These are phyloP conservation scores for Capitella teleta DNA, from an alignment of 1,140 invertebrate species.

Conservation along the genomic window DNA sequence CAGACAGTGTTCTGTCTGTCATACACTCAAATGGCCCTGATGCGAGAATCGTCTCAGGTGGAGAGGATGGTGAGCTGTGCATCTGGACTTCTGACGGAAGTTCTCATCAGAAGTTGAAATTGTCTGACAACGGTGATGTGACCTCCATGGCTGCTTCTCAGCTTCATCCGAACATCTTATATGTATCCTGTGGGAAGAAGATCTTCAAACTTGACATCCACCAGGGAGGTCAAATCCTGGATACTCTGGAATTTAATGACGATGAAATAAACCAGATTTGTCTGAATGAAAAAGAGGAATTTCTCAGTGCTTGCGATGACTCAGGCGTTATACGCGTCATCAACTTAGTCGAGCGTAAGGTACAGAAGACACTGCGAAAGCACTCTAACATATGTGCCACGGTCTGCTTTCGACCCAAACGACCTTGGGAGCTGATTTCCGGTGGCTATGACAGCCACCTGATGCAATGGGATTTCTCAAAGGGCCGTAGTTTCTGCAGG, in stretches of 20 bases:
- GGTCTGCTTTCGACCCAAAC: not conserved
- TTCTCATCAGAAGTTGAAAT: not conserved
- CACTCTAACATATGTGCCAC: constrained; percentile 4
- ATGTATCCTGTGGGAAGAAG: not conserved
- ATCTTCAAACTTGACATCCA: constrained; percentile 1
- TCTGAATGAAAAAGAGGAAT: constrained; percentile 3
- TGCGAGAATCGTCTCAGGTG: constrained; percentile 3
- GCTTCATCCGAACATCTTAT: not conserved
- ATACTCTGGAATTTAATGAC: constrained; percentile 1
- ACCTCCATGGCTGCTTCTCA: not conserved
- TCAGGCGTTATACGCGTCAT: not conserved
- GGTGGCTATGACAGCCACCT: constrained; percentile 1
- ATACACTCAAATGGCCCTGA: not conserved
- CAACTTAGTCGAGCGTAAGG: not conserved
- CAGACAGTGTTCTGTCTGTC: not conserved
- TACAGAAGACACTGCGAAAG: not conserved
- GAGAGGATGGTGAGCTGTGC: constrained; percentile 4
- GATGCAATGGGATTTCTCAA: constrained; percentile 5
- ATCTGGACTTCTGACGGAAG: constrained; percentile 3
- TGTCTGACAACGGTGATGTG: not conserved
- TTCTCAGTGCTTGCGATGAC: constrained; percentile 1
- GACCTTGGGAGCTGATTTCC: not conserved
- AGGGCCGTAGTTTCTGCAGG: constrained; percentile 1
- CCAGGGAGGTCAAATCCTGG: not conserved
- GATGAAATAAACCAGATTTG: constrained; percentile 6